A percentile compares a stretch with the other conserved stretches of the same genome.
phyloP scores from a whole-genome alignment of 2,888 invertebrate genomes.

The Limnephilus rhombicus region DNA sequence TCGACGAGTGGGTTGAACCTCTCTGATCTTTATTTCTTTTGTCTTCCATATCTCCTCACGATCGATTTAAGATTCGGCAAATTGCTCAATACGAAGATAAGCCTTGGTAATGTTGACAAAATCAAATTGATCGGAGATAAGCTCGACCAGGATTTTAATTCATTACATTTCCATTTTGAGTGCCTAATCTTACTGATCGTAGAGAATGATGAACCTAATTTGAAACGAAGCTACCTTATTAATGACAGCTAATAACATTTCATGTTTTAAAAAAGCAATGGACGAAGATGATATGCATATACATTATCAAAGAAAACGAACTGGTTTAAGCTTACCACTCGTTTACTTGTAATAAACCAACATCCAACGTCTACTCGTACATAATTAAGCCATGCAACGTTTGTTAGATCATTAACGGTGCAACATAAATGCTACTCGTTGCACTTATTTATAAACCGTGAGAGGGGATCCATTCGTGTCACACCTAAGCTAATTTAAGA shows the following conservation, averaged over 20 bases:
- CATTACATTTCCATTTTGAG: not conserved
- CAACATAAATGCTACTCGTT: not conserved
- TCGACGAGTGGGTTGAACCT: slow-evolving; percentile 1
- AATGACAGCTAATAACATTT: not conserved
- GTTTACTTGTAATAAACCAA: not conserved
- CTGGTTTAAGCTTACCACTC: not conserved
- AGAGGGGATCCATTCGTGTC: slow-evolving; percentile 23
- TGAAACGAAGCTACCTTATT: not conserved
- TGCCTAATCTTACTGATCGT: not conserved
- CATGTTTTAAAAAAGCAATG: not conserved
- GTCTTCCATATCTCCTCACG: slow-evolving; percentile 29
- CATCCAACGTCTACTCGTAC: not conserved
- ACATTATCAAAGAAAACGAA: not conserved
- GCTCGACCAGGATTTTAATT: not conserved
- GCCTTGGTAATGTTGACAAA: not conserved
- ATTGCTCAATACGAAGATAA: slow-evolving; percentile 26
- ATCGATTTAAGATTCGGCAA: slow-evolving; percentile 26
- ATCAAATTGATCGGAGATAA: not conserved
- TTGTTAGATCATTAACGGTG: slow-evolving; percentile 30
- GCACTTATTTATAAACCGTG: slow-evolving; percentile 39
- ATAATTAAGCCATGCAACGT: slow-evolving; percentile 15
- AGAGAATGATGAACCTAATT: not conserved
- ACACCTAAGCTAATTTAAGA: slow-evolving; percentile 9
- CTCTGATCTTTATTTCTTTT: slow-evolving; percentile 26
- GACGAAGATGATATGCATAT: not conserved